Evolutionary conservation across 92 coral and sea anemone species (phyloP), one percentile per base, ranked within the genome.

Genomic region (Porites evermanni): DNA sequence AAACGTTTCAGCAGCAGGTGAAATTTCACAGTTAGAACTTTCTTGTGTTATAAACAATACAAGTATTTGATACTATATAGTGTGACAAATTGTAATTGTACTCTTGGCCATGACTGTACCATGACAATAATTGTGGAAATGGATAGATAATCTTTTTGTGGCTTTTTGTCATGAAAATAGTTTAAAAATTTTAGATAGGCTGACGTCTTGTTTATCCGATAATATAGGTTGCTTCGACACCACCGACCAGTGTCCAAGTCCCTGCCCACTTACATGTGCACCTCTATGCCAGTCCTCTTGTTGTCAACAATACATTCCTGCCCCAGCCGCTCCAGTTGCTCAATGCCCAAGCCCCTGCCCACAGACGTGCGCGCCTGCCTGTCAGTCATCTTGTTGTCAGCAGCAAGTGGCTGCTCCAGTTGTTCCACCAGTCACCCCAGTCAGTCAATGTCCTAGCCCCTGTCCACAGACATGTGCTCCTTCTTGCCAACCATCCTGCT

Each of bases 381-480:
- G 93, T 13, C 83, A 67, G 51, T 59, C 80, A 29, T 54, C 83
- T 18, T 90, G 93, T 64, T 90, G 93, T 70, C 77, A 89, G 38
- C 65, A 64, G 29, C 53, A 85, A 67, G 79, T 32, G 29, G 21
- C 64, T 7, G 16, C 66, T 6, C 53, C 67, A 56, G 44, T 12
- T 2, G 70, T 29, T 29, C 18, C 59, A 14, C 70, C 64, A 17
- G 64, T 9, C 68, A 77, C 8, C 69, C 87, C 60, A 61, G 13
- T n/a, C 17, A 18, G 26, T 24, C 81, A 81, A 38, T 91, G 91
- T 51, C 87, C 91, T 12, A 72, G 79, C 38, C 18, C 32, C 51
- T 91, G 94, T 50, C 84, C 91, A 32, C 71, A 80, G 8, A 56
- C 89, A 8, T 91, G 94, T 63, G 91, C 89, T 21, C 94, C 94